A percentile compares a stretch with the other conserved stretches of the same genome.
Conservation (phyloP, 2,888 invertebrate species). For the Bombylius discolor region DNA sequence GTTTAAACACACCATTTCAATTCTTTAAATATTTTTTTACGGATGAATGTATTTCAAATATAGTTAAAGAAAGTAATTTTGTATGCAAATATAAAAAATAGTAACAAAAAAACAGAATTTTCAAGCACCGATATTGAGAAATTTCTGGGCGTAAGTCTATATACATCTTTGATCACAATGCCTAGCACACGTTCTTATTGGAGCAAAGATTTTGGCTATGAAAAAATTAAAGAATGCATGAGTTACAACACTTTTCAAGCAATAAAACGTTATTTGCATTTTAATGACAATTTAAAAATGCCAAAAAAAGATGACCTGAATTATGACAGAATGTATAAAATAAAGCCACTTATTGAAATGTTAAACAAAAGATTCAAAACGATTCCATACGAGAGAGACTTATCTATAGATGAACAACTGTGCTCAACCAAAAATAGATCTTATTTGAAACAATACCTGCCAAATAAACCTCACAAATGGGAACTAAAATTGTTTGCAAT, state of each 20-base stretch:
- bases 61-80: not conserved
- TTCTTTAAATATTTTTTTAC: not conserved
- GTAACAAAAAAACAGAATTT: not conserved
- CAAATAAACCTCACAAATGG: conserved; percentile 18
- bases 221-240: not conserved
- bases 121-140: not conserved
- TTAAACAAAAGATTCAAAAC: not conserved
- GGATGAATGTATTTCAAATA: not conserved
- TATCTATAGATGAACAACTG: conserved; percentile 13
- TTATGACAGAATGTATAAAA: not conserved
- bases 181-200: not conserved
- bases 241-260: not conserved
- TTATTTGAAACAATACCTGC: conserved; percentile 17
- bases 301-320: not conserved
- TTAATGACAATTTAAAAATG: not conserved
- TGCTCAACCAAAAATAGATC: conserved; percentile 2
- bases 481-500: conserved; percentile 16
- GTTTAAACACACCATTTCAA: not conserved
- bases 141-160: not conserved
- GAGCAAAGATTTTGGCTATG: not conserved
- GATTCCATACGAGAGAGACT: conserved; percentile 11
- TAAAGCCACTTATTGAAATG: not conserved
- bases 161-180: not conserved
- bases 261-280: not conserved
- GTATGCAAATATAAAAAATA: not conserved